Evolutionary conservation across 2,113 vertebrate genomes (phyloP), one percentile per base, ranked within the genome.

Genomic region (Ailuropoda melanoleuca): DNA sequence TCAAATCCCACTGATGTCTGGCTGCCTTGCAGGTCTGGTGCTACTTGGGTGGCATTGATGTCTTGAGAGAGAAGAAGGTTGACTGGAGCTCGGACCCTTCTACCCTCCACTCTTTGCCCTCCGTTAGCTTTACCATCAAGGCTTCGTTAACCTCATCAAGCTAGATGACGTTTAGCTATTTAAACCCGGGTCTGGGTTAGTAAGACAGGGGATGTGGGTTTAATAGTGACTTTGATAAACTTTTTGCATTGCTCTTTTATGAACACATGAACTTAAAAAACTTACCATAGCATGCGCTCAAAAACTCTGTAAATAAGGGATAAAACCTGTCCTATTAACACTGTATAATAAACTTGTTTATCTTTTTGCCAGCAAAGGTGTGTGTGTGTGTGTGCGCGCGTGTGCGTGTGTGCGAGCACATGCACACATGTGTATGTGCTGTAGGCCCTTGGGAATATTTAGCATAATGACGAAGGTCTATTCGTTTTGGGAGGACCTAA

Each of bases 1-100:
- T 97, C 96, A 87, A 62, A 92, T 92, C 96, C 83, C 70, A 60
- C 55, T 97, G 88, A 72, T 92, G 92, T 78, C 86, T 95, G 95
- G 43, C 87, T 64, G 83, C 91, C 91, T 97, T 93, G 84, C 17
- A 80, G 1, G 64, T 81, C 85, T 90, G 85, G 74, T 74, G 84
- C 96, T 97, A 60, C 88, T 90, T 96, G 96, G 93, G 96, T 95
- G 97, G 97, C 82, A 39, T 0, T 60, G 72, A 87, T 50, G 68
- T 93, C 46, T 68, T 37, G 62, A 94, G 85, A 78, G 46, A 56
- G 83, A 62, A 64, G 70, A 66, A 34, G 43, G 29, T 18, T 83
- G 53, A 23, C 34, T 80, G 72, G 84, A 68, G n/a, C 43, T 11
- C 1, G 48, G 74, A 9, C 19, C 34, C 39, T 85, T 82, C 66